phyloP scores from a whole-genome alignment of 2,113 vertebrate genomes.

The Bujurquina vittata region DNA sequence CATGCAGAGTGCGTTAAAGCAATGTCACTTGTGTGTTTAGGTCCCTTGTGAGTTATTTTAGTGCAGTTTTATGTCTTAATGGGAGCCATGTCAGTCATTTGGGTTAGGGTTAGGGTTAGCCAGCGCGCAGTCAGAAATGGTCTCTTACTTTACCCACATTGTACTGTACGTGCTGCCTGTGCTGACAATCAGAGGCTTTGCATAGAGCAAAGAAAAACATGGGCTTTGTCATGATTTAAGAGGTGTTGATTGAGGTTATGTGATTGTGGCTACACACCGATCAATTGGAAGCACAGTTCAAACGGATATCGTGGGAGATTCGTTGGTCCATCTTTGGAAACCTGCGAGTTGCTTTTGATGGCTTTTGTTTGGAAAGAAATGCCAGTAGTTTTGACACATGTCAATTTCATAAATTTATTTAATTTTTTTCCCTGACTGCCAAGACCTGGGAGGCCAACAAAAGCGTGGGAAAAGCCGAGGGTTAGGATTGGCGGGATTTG shows the following conservation, averaged over 20 bases:
- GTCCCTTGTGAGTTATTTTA: not conserved
- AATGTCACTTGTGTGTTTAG: not conserved
- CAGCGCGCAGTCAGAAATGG: not conserved
- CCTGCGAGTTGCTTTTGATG: not conserved
- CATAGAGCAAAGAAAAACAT: not conserved
- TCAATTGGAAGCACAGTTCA: not conserved
- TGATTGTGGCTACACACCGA: not conserved
- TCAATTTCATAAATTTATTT: too few species aligned
- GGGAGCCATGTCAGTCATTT: not conserved
- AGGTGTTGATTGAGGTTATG: constrained; percentile 11
- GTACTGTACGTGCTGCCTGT: too few species aligned
- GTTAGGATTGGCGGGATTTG: too few species aligned
- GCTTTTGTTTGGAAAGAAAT: too few species aligned
- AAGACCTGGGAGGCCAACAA: too few species aligned
- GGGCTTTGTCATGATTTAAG: not conserved
- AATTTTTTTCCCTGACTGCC: too few species aligned
- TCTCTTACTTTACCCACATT: too few species aligned
- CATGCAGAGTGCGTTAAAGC: not conserved
- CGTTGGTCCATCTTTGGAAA: not conserved
- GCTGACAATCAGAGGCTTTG: not conserved
- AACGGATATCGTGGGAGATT: not conserved
- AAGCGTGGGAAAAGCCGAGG: too few species aligned
- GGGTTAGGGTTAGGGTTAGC: too few species aligned
- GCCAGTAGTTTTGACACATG: too few species aligned
- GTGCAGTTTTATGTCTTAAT: not conserved